These are phyloP conservation scores for Heliconius eleuchia DNA, from an alignment of 1,140 invertebrate species.

Conservation along the genomic window DNA sequence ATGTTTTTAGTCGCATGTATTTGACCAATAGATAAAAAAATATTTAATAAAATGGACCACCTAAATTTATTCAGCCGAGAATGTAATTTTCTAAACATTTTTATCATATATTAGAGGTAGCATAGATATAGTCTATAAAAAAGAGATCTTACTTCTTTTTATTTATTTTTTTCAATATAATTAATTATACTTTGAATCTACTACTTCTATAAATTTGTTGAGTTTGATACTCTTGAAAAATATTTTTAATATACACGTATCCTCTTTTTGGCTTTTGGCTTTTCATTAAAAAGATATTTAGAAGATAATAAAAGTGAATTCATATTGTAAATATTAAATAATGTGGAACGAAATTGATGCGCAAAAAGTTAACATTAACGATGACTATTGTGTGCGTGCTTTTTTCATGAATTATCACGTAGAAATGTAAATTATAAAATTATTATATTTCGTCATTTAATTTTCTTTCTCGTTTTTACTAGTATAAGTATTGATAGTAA, in stretches of 20 bases:
- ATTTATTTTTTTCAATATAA: too few relatives aligned
- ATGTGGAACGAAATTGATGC: neutral
- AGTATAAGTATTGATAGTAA: too few relatives aligned
- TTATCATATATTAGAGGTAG: too few relatives aligned
- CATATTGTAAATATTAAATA: neutral
- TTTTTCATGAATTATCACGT: neutral
- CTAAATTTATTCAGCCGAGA: neutral
- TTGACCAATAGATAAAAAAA: neutral
- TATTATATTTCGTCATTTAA: neutral
- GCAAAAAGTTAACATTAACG: neutral
- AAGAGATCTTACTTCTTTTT: too few relatives aligned
- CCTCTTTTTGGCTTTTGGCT: too few relatives aligned
- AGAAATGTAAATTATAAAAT: neutral
- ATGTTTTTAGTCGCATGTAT: neutral
- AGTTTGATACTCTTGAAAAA: too few relatives aligned
- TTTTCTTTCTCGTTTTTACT: neutral
- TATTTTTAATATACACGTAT: too few relatives aligned
- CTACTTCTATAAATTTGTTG: too few relatives aligned
- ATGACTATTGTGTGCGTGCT: neutral
- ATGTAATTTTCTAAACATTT: too few relatives aligned
- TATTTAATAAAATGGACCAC: neutral
- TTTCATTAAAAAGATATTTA: too few relatives aligned
- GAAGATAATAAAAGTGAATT: neutral
- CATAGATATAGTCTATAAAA: too few relatives aligned
- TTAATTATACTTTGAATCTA: too few relatives aligned